Conservation (phyloP, 1,140 invertebrate species). For the Mizuhopecten yessoensis region DNA sequence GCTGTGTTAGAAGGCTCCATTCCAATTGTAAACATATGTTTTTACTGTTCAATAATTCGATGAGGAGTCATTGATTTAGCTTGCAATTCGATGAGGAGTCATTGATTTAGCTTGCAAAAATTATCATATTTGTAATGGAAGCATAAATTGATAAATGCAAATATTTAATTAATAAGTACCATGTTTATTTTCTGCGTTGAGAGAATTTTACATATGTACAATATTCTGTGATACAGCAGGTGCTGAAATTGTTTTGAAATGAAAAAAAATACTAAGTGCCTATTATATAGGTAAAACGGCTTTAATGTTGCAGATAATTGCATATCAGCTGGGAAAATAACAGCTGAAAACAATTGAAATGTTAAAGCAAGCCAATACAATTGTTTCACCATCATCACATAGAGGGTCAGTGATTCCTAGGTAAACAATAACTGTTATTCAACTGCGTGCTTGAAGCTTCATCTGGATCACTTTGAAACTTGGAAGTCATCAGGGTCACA, state of each 20-base stretch:
- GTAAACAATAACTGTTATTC: background rate
- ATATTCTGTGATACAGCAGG: background rate
- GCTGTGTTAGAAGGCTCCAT: too few species aligned
- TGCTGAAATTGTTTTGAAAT: background rate
- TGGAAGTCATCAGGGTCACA: too few species aligned
- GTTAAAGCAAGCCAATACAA: background rate
- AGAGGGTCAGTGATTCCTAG: background rate
- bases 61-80: too few species aligned
- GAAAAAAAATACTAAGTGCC: background rate
- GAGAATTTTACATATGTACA: background rate
- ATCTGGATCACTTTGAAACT: too few species aligned
- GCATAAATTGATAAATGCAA: background rate
- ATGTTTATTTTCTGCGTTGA: background rate
- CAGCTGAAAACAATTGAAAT: background rate
- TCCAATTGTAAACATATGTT: too few species aligned
- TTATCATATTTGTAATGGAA: background rate
- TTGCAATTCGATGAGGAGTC: too few species aligned
- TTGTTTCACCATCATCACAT: background rate
- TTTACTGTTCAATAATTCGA: too few species aligned
- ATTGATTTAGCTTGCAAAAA: too few species aligned
- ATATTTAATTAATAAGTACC: background rate
- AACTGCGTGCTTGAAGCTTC: background rate
- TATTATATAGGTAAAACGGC: background rate
- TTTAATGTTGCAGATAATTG: background rate
- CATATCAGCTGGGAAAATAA: background rate